Conservation (phyloP, 1,140 invertebrate species). For the Hylyphantes graminicola region DNA sequence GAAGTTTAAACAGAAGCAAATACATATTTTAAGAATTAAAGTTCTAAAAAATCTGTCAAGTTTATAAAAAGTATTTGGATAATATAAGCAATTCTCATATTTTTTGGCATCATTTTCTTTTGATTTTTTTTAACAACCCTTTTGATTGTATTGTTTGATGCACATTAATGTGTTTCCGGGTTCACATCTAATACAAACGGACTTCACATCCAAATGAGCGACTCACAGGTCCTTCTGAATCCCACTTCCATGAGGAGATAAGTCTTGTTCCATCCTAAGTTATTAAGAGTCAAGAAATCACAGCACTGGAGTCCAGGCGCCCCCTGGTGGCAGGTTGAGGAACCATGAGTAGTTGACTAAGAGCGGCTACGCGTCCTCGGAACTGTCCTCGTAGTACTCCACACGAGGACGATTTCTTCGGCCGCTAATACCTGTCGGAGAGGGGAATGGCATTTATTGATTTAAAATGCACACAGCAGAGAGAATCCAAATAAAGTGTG, state of each 20-base stretch:
- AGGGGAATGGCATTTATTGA: no score
- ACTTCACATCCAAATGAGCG: constrained; percentile 28
- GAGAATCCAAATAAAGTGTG: no score
- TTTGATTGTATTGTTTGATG: constrained; percentile 45
- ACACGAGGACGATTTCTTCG: constrained; percentile 6
- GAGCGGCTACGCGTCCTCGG: constrained; percentile 46
- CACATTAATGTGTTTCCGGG: constrained; percentile 16
- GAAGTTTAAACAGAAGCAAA: no score
- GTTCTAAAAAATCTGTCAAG: no score
- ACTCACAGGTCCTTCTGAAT: constrained; percentile 34
- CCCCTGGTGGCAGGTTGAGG: constrained; percentile 51
- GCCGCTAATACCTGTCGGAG: constrained; percentile 3
- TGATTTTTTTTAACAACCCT: constrained; percentile 32
- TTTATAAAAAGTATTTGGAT: no score
- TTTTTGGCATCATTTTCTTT: neutral
- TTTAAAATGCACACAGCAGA: no score
- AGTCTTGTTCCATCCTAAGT: no score
- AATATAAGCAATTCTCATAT: no score
- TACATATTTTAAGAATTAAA: no score
- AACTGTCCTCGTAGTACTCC: constrained; percentile 26
- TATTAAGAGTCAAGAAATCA: constrained; percentile 57
- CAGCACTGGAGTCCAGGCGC: constrained; percentile 52
- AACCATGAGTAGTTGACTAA: constrained; percentile 34
- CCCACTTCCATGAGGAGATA: no score
- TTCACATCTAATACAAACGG: constrained; percentile 32